Evolutionary conservation across 1,140 invertebrate species (phyloP), one percentile per base, ranked within the genome.

Genomic region (Eriosoma lanigerum): DNA sequence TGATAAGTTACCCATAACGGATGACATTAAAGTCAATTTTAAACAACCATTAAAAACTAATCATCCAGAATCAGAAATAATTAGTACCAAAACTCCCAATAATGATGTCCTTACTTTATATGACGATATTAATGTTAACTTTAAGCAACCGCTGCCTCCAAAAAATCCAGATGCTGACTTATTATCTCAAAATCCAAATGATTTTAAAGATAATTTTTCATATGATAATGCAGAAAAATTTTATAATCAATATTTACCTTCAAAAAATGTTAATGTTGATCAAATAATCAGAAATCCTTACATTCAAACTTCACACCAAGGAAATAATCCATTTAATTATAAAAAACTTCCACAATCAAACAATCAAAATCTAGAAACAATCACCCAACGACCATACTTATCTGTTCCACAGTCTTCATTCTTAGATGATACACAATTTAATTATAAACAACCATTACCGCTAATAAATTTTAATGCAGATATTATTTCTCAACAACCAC

Each of bases 381-480:
- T 89, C 24, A 82, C 84, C 58, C 85, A 81, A 24, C 73, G 70
- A 62, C 58, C 73, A 29, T 44, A 46, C 0, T 24, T 38, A 58
- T 58, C 58, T 21, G 1, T 58, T 44, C 32, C 21, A 26, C 38
- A 24, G 19, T 24, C 26, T 24, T 78, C 75, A 56, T 12, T 78
- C 0, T 83, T 84, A 1, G 83, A 83, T 46, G 89, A 90, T 64
- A 86, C 87, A 29, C 82, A 84, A 0, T 86, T 89, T 0, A 90
- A 90, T 82, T 89, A 88, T 81, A 85, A 86, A 4, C 84, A 87
- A 56, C 88, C 87, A 12, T 73, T 86, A 80, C 88, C 87, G 21
- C 83, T 85, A 1, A 84, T 89, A 12, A 88, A 90, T 82, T 88
- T 88, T 0, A 87, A 89, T 62, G 86, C 88, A 5, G 89, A 89